Evolutionary conservation across 2,888 invertebrate genomes (phyloP), one percentile per base, ranked within the genome.

Genomic region (Drosophila demipolita): DNA sequence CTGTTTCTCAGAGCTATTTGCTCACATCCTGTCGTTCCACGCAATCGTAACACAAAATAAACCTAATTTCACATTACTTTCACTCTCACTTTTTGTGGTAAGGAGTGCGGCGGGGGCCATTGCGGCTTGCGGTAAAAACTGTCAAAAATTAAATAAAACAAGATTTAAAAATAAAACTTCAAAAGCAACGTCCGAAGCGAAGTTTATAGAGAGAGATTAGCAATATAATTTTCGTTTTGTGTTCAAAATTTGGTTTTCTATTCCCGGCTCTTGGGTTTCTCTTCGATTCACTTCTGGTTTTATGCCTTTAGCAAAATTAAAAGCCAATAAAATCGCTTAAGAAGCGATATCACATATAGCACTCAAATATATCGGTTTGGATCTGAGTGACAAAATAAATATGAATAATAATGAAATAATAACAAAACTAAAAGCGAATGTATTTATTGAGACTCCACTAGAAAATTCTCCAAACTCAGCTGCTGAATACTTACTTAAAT

Each of bases 21-120:
- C 66, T 70, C 50, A 58, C 72, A 61, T 77, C 62, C 78, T 77
- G 81, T 66, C 61, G 36, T 49, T 32, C 11, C 66, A 65, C 66
- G 59, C 78, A 78, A 81, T 80, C 78, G 64, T 73, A 80, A 77
- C 81, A 78, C 77, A 77, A 74, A 87, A 89, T 87, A 89, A 89
- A 84, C 89, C 87, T 84, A 84, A 84, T 84, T 84, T 89, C 89
- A 89, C 73, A 87, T 84, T 87, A 83, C 89, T 83, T 86, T 86
- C 75, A 88, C 89, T 86, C 83, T 85, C 70, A 64, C 81, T 73
- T 75, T 67, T 75, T n/a, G n/a, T 35, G 38, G 69, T 61, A 69
- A 49, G 58, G 7, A 57, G 35, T 35, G 33, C 15, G 42, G 17
- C 9, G 17, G 35, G 29, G 15, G 32, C 38, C 53, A 53, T 5